phyloP scores from a whole-genome alignment of 92 coral and sea anemone species.

The Zoanthus sansibaricus region DNA sequence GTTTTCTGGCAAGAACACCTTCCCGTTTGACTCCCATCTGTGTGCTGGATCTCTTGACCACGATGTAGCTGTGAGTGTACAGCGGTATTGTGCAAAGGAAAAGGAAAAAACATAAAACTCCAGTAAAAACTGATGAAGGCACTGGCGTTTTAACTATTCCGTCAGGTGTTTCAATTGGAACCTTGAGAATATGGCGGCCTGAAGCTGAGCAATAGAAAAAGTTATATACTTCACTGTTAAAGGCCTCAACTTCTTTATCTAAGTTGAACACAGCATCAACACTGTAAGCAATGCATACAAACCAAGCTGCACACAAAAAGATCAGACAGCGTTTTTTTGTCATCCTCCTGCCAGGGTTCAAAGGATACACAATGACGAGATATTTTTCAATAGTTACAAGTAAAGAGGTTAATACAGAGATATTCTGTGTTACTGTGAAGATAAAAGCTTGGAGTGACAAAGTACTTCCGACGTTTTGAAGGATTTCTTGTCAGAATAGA shows the following conservation, averaged over 20 bases:
- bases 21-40: too few species aligned
- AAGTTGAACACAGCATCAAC: background rate
- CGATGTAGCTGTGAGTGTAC: too few species aligned
- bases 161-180: background rate
- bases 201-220: background rate
- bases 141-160: background rate
- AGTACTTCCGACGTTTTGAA: background rate
- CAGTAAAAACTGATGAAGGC: too few species aligned
- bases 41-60: too few species aligned
- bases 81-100: background rate
- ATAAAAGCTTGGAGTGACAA: background rate
- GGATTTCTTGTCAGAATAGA: background rate
- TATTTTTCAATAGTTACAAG: slow-evolving; percentile 52
- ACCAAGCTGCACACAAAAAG: background rate
- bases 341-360: slow-evolving; percentile 3
- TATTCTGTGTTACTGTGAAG: slow-evolving; percentile 31
- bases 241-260: background rate
- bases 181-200: background rate
- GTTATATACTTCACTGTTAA: background rate
- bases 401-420: slow-evolving; percentile 46
- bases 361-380: background rate
- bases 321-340: slow-evolving; percentile 10
- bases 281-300: background rate
- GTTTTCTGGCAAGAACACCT: background rate
- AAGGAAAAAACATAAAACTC: background rate